A percentile compares a stretch with the other conserved stretches of the same genome.
Evolutionary conservation across 2,888 invertebrate species (phyloP).

Genomic region (Brachyptera risi): DNA sequence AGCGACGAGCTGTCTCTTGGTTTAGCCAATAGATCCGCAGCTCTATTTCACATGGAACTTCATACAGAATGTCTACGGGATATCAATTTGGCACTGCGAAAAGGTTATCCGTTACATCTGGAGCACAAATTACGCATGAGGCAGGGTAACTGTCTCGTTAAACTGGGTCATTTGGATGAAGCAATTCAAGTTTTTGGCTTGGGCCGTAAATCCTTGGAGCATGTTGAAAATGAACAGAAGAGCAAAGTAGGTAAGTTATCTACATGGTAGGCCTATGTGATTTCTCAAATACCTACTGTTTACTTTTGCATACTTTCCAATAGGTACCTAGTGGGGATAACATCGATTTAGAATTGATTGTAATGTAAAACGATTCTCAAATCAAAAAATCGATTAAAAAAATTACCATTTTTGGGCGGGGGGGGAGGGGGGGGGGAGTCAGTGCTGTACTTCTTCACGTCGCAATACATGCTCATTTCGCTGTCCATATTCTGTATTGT

Average conservation of each 20-base stretch:
- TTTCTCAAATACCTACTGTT: no score
- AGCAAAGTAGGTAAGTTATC: conserved; percentile 6
- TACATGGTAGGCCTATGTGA: not conserved
- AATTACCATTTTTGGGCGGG: no score
- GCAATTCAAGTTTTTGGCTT: conserved; percentile 40
- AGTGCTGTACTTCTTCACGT: no score
- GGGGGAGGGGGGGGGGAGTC: no score
- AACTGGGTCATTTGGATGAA: conserved; percentile 47
- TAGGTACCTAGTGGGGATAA: no score
- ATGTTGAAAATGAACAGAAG: conserved; percentile 34
- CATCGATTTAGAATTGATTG: no score
- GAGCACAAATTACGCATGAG: conserved; percentile 63
- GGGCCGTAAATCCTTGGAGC: conserved; percentile 6
- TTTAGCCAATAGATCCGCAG: conserved; percentile 66
- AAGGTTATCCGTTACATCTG: conserved; percentile 58
- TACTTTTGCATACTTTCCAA: not conserved
- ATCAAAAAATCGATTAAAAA: no score
- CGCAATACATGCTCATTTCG: no score
- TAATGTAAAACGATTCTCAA: no score
- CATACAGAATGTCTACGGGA: conserved; percentile 63
- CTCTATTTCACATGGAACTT: conserved; percentile 54
- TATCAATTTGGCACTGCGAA: conserved; percentile 55
- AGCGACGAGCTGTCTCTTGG: conserved; percentile 58
- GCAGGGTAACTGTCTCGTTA: conserved; percentile 59
- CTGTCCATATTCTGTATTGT: no score